Percentiles rank a stretch among this genome's conserved stretches.
Evolutionary conservation across 2,113 vertebrate species (phyloP).

Genomic region (Halichoeres trimaculatus): DNA sequence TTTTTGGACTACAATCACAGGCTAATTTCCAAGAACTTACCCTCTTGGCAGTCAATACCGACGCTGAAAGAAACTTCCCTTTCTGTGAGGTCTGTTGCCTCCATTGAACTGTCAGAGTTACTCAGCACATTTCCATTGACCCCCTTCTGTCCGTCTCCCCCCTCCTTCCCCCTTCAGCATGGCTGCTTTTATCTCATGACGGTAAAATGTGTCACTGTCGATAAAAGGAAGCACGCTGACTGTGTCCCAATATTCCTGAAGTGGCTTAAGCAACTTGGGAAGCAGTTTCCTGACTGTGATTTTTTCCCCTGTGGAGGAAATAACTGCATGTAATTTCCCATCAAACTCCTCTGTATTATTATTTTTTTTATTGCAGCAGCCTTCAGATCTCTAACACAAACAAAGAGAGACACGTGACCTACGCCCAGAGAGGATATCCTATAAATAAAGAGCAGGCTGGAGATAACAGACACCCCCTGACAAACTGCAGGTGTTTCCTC

Average conservation of each 20-base stretch:
- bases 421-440: constrained; percentile 28
- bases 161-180: neutral
- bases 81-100: neutral
- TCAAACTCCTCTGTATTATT: neutral
- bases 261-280: neutral
- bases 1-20: no score
- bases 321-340: neutral
- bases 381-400: constrained; percentile 21
- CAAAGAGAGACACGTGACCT: constrained; percentile 8
- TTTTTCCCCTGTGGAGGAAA: neutral
- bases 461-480: constrained; percentile 37
- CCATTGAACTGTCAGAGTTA: neutral
- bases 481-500: constrained; percentile 56
- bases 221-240: neutral
- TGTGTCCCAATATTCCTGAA: no score
- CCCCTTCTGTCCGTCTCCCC: neutral
- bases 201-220: neutral
- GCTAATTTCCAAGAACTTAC: no score
- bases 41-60: no score
- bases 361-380: no score
- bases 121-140: constrained; percentile 12
- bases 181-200: neutral
- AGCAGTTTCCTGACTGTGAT: neutral
- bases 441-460: constrained; percentile 35
- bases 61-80: neutral